A percentile compares a stretch with the other conserved stretches of the same genome.
Evolutionary conservation across 2,797 vertebrate species (phyloP).

Genomic region (Chiroxiphia lanceolata): DNA sequence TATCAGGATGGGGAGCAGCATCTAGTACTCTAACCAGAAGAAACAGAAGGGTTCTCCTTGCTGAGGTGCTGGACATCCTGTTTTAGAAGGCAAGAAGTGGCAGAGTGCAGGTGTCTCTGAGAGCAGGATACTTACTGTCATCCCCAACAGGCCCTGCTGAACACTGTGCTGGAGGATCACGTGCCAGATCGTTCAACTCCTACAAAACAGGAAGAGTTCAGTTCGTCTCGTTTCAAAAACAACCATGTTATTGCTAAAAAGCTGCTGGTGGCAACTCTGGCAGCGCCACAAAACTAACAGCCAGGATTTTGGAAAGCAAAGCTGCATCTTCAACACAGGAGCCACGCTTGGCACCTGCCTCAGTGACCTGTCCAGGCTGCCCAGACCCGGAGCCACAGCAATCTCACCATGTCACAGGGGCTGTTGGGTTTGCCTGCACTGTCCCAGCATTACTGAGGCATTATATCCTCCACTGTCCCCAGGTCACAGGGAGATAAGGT

Average conservation of each 20-base stretch:
- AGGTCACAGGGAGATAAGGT: background rate
- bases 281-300: background rate
- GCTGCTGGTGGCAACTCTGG: background rate
- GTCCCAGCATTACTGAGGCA: background rate
- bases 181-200: slow-evolving; percentile 95
- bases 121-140: slow-evolving; percentile 87
- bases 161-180: slow-evolving; percentile 98
- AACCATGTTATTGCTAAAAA: background rate
- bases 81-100: background rate
- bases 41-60: background rate
- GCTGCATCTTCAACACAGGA: background rate
- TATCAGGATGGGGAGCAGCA: background rate
- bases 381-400: background rate
- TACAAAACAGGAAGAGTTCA: slow-evolving; percentile 64
- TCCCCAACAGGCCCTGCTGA: slow-evolving; percentile 96
- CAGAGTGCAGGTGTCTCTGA: background rate
- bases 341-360: rapidly evolving
- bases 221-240: background rate
- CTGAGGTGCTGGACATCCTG: background rate
- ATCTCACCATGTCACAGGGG: background rate
- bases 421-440: background rate
- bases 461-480: background rate
- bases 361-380: background rate
- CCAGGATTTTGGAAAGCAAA: background rate
- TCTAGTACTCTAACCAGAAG: background rate